Conservation (phyloP, 2,113 vertebrate genomes). For the Myocastor coypus region DNA sequence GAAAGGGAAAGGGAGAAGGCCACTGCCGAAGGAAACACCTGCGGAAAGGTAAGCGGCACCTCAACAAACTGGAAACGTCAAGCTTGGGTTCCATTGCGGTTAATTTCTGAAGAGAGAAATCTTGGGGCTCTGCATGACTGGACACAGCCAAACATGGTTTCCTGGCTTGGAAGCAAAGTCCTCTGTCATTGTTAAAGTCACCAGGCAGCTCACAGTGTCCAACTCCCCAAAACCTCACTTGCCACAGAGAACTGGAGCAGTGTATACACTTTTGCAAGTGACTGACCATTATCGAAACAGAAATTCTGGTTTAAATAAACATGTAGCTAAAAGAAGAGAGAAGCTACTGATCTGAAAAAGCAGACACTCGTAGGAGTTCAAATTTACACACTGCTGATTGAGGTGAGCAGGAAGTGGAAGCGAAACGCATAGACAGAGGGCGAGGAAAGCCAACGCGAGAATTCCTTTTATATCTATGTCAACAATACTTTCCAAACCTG, state of each 20-base stretch:
- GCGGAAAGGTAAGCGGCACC: not conserved
- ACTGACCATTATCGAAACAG: slow-evolving; percentile 14
- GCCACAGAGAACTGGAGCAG: not conserved
- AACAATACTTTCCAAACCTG: not conserved
- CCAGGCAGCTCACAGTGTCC: not conserved
- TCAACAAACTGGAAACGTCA: not conserved
- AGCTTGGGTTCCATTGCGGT: not conserved
- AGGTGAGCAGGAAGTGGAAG: not conserved
- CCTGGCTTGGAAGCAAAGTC: not conserved
- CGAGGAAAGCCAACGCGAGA: not conserved
- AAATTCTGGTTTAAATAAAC: not conserved
- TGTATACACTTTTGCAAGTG: not conserved
- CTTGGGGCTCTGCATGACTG: not conserved
- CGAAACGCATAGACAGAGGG: not conserved
- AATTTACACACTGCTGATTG: not conserved
- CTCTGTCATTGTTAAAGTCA: not conserved
- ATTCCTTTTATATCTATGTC: not conserved
- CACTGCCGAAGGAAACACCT: not conserved
- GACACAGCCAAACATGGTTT: not conserved
- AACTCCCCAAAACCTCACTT: not conserved
- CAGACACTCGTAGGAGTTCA: not conserved
- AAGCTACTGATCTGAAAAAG: not conserved
- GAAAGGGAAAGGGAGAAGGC: not conserved
- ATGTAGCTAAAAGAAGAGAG: not conserved
- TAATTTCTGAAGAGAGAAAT: slow-evolving; percentile 4